These are phyloP conservation scores for Amphiprion percula DNA, from an alignment of 2,113 vertebrate genomes.

Conservation along the genomic window DNA sequence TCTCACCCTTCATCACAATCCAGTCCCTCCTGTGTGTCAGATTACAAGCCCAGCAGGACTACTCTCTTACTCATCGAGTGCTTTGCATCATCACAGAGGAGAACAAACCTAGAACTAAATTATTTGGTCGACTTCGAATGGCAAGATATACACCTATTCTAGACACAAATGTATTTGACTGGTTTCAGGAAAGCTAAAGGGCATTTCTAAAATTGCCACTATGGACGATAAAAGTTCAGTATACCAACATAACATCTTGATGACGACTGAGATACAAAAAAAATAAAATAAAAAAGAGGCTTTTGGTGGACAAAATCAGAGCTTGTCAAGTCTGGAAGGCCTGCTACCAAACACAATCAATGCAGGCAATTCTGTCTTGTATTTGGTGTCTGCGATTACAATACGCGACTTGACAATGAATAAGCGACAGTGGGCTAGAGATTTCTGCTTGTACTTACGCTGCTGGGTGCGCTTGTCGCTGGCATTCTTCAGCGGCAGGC, in stretches of 20 bases:
- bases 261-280: slow-evolving; percentile 1
- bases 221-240: not conserved
- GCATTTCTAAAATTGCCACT: not conserved
- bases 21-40: slow-evolving; percentile 44
- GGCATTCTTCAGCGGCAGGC: slow-evolving; percentile 85
- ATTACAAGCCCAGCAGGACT: slow-evolving; percentile 57
- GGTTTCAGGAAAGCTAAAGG: slow-evolving; percentile 2
- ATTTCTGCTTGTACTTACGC: slow-evolving; percentile 75
- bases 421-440: not conserved
- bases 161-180: not conserved
- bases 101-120: slow-evolving; percentile 19
- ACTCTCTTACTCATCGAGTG: slow-evolving; percentile 16
- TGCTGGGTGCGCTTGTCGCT: slow-evolving; percentile 86
- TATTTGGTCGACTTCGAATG: not conserved
- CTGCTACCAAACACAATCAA: not conserved
- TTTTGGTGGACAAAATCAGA: not conserved
- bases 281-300: not conserved
- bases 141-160: not conserved
- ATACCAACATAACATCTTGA: not conserved
- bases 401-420: not conserved
- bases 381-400: not conserved
- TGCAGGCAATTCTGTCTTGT: not conserved
- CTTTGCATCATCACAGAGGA: slow-evolving; percentile 21
- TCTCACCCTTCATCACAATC: slow-evolving; percentile 31
- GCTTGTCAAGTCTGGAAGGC: not conserved